These are phyloP conservation scores for Lepus americanus DNA, from an alignment of 2,113 vertebrate species.

Conservation along the genomic window DNA sequence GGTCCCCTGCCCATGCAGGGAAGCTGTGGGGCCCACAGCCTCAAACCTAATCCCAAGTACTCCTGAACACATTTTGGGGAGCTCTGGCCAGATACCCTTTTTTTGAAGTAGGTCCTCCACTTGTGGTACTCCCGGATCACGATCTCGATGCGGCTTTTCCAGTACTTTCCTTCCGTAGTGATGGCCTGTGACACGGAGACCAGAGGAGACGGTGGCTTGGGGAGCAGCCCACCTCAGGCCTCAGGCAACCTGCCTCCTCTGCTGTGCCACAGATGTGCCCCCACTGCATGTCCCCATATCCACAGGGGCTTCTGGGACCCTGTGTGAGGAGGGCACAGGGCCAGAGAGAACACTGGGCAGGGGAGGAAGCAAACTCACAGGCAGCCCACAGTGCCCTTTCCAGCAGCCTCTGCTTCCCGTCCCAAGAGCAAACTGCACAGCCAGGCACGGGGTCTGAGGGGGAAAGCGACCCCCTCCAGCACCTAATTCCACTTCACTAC, in stretches of 20 bases:
- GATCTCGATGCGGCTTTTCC: conserved; percentile 97
- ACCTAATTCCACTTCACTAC: not conserved
- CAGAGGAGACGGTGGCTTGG: not conserved
- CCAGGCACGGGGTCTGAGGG: not conserved
- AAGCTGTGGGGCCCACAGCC: not conserved
- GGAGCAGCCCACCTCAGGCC: not conserved
- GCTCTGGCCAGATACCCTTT: conserved; percentile 90
- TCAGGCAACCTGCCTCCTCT: not conserved
- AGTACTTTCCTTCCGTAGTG: conserved; percentile 95
- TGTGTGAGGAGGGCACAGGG: not conserved
- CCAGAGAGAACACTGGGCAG: not conserved
- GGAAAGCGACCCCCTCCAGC: not conserved
- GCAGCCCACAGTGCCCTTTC: too few species aligned
- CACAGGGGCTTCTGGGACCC: too few species aligned
- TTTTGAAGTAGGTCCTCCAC: conserved; percentile 99
- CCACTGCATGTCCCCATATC: too few species aligned
- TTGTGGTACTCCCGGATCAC: conserved; percentile 98
- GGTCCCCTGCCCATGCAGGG: not conserved
- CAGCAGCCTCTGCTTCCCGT: not conserved
- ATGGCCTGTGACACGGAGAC: conserved; percentile 88
- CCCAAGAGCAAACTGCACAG: not conserved
- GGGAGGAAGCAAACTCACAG: not conserved
- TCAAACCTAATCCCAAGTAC: not conserved
- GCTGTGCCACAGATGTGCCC: not conserved
- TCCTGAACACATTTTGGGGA: not conserved